Evolutionary conservation across 2,888 invertebrate species (phyloP), one percentile per base, ranked within the genome.

Genomic region (Drosophila parthenogenetica): DNA sequence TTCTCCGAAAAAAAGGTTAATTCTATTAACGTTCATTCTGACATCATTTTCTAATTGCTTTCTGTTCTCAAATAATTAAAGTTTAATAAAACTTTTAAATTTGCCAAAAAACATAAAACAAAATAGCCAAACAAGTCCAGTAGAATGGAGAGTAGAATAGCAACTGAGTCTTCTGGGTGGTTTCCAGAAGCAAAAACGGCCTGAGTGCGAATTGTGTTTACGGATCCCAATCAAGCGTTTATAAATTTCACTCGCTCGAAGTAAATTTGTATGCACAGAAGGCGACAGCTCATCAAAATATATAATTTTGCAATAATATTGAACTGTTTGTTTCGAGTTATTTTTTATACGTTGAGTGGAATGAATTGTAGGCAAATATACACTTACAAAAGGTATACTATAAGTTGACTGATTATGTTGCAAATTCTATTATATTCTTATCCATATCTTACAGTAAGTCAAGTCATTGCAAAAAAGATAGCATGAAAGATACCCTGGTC

Each of bases 221-320:
- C 57, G 25, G 16, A 37, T 46, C 46, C 46, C 55, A 55, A 35
- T 32, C 11, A 19, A 55, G 19, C 46, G 46, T 37, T 45, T 11
- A 37, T 37, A 16, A 57, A 46, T 70, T 50, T 68, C 43, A 66
- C 60, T 53, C 60, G 48, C 32, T 63, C 19, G 58, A 17, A 4
- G 35, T 51, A 40, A 59, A 86, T 83, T 83, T 62, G 83, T 83
- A 83, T 83, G 75, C 83, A 69, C 54, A 53, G 39, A 45, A 39
- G 35, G 51, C 37, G 60, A 54, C 35, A 58, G 10, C 45, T 59
- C 72, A 77, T 82, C 69, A 71, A 77, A 77, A 77, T 65, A 82
- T 77, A 86, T 77, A 87, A 79, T 86, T 85, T 79, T 25, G 63
- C 71, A 65, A 86, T 88, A 80, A 74, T 78, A 62, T 62, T 69